phyloP scores from a whole-genome alignment of 2,888 invertebrate genomes.

The Gibbula magus region DNA sequence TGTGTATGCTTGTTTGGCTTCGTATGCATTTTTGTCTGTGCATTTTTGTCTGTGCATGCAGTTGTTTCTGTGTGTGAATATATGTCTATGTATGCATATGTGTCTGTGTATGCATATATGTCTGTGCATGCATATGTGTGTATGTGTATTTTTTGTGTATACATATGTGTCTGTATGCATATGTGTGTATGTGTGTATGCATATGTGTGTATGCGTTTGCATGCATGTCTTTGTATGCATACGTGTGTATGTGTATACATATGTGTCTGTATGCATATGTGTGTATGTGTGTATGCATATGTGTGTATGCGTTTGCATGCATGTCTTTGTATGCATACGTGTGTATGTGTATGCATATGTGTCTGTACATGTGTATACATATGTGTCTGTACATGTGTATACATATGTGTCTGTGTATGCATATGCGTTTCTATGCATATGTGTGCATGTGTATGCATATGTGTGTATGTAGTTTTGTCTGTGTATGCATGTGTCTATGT shows the following conservation, averaged over 20 bases:
- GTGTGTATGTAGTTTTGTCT: neutral
- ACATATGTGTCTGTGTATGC: no score
- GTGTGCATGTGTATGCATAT: neutral
- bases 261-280: neutral
- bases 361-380: neutral
- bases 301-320: neutral
- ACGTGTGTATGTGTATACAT: neutral
- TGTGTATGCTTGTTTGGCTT: neutral
- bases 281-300: neutral
- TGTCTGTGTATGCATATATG: neutral
- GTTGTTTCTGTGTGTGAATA: no score
- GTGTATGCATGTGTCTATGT: no score
- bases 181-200: neutral
- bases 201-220: neutral
- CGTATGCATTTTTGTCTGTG: no score
- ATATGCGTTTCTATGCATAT: neutral
- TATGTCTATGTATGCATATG: neutral
- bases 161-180: neutral
- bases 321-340: neutral
- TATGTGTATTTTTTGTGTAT: neutral
- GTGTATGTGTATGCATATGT: neutral
- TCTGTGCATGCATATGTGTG: neutral
- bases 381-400: no score
- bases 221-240: neutral
- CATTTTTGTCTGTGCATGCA: no score